Conservation (phyloP, 2,888 invertebrate species). For the Cephonodes hylas region DNA sequence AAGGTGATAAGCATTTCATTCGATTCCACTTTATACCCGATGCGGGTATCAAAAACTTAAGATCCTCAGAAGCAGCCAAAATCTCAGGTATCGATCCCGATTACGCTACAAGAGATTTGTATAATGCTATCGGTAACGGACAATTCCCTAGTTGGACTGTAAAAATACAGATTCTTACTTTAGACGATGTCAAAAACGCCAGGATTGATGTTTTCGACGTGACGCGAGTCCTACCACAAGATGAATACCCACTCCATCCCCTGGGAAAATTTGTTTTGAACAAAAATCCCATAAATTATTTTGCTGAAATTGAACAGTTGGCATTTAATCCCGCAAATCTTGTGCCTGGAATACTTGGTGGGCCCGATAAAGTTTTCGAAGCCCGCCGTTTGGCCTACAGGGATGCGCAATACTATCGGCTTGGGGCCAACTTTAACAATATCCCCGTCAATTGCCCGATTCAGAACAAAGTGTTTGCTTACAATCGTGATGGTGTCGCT, state of each 20-base stretch:
- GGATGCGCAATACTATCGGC: conserved; percentile 91
- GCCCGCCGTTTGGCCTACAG: conserved; percentile 91
- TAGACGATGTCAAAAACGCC: conserved; percentile 87
- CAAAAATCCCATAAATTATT: conserved; percentile 93
- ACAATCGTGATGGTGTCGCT: conserved; percentile 93
- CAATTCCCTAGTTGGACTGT: conserved; percentile 88
- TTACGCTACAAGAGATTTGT: conserved; percentile 91
- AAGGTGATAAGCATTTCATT: conserved; percentile 85
- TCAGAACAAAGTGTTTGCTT: conserved; percentile 83
- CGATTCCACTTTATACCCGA: conserved; percentile 95
- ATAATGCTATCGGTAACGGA: conserved; percentile 88
- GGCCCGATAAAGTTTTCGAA: conserved; percentile 94
- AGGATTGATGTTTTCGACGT: conserved; percentile 94
- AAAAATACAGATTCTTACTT: conserved; percentile 91
- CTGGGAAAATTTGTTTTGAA: conserved; percentile 92
- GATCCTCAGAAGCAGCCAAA: conserved; percentile 82
- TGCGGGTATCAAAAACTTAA: conserved; percentile 90
- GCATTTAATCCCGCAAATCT: conserved; percentile 93
- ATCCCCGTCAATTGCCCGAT: conserved; percentile 97
- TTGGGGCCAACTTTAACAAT: conserved; percentile 94
- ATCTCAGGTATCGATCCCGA: conserved; percentile 90
- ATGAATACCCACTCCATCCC: conserved; percentile 89
- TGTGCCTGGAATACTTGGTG: conserved; percentile 93
- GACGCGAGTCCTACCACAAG: conserved; percentile 90
- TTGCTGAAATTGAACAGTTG: conserved; percentile 94